Evolutionary conservation across 2,797 vertebrate species (phyloP).

Genomic region (Margarornis squamiger): DNA sequence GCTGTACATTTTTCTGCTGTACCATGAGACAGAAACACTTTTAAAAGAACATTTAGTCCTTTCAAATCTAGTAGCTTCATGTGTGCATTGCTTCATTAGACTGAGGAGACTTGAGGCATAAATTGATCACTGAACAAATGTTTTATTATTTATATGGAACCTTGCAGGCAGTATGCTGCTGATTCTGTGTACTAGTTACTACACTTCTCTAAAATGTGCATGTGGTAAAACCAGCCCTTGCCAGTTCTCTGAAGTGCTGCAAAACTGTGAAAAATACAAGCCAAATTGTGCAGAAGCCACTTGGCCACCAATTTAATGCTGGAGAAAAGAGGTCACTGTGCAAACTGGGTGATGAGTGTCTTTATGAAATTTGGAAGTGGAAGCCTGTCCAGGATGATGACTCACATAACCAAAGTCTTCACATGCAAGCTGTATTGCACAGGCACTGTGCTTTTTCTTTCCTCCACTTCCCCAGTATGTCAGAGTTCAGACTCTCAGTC

Average conservation of each 20-base stretch:
- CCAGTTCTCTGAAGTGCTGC: background rate
- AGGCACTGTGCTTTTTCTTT: background rate
- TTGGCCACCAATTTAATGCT: background rate
- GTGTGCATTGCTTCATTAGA: background rate
- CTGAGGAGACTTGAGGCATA: background rate
- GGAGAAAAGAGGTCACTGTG: background rate
- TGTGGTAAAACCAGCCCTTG: background rate
- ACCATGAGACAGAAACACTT: background rate
- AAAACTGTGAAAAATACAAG: background rate
- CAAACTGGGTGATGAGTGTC: background rate
- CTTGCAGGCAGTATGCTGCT: background rate
- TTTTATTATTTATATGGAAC: background rate
- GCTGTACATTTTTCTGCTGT: background rate
- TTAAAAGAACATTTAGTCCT: background rate
- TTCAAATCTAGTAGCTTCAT: background rate
- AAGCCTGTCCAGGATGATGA: background rate
- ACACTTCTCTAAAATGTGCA: background rate
- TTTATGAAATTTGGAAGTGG: background rate
- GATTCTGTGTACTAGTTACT: background rate
- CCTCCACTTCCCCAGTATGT: background rate
- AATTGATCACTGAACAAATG: background rate
- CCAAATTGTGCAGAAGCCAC: background rate
- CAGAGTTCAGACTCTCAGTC: background rate
- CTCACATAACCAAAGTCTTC: background rate
- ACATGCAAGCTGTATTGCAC: background rate